Evolutionary conservation across 2,113 vertebrate species (phyloP).

Genomic region (Mastomys coucha): DNA sequence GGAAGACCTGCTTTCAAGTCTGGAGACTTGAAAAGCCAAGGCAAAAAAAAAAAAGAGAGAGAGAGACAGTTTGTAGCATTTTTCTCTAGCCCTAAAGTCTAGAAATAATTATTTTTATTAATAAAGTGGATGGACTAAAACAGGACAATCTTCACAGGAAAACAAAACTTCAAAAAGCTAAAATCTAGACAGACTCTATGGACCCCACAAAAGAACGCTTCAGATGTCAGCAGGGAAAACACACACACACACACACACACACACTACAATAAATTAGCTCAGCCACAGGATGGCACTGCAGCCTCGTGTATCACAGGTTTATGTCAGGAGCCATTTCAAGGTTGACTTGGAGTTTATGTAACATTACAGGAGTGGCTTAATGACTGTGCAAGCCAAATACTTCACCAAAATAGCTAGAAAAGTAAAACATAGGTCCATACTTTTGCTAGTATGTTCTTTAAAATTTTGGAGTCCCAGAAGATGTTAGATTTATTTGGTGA

Average conservation of each 20-base stretch:
- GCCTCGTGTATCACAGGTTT: constrained; percentile 15
- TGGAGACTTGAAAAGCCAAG: constrained; percentile 26
- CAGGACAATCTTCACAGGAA: neutral
- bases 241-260: too few relatives aligned
- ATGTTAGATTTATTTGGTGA: neutral
- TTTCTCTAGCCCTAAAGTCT: constrained; percentile 8
- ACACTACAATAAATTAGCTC: neutral
- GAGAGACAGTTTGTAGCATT: neutral
- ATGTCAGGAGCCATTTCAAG: neutral
- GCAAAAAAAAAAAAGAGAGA: neutral
- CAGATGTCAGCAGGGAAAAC: neutral
- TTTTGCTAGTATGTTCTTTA: neutral
- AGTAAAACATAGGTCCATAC: neutral
- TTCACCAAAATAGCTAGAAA: constrained; percentile 7
- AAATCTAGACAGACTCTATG: neutral
- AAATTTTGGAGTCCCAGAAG: neutral
- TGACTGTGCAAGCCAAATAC: neutral
- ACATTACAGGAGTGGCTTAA: neutral
- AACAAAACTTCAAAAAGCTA: neutral
- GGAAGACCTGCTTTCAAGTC: neutral
- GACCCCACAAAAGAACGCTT: neutral
- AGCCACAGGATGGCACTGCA: constrained; percentile 85
- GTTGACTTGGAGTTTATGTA: neutral
- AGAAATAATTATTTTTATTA: constrained; percentile 8
- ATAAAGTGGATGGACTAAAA: neutral